Evolutionary conservation across 1,140 invertebrate genomes (phyloP).

Genomic region (Nasonia longicornis): DNA sequence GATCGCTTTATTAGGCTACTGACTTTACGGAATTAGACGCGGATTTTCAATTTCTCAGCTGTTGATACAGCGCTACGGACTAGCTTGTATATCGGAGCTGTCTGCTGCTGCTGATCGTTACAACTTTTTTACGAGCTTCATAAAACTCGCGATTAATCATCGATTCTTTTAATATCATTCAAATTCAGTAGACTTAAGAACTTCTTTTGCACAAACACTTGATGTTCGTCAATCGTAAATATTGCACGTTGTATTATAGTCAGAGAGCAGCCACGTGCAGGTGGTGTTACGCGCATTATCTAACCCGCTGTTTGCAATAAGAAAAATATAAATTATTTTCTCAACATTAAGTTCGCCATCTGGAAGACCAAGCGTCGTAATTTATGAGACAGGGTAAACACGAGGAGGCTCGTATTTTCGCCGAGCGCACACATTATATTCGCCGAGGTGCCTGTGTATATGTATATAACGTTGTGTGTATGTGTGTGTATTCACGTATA

Average conservation of each 20-base stretch:
- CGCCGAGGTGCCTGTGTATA: slow-evolving; percentile 42
- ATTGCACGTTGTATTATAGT: background rate
- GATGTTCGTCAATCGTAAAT: background rate
- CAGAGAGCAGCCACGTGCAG: background rate
- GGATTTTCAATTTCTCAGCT: slow-evolving; percentile 13
- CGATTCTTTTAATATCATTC: too few relatives aligned
- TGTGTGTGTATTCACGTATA: slow-evolving; percentile 17
- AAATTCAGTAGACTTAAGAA: too few relatives aligned
- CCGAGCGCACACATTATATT: slow-evolving; percentile 45
- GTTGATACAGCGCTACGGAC: background rate
- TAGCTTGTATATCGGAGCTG: too few relatives aligned
- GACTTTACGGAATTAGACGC: slow-evolving; percentile 50
- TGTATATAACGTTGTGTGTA: background rate
- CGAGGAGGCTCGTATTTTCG: slow-evolving; percentile 32
- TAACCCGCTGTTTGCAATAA: slow-evolving; percentile 5
- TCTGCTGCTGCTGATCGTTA: background rate
- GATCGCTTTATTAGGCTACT: slow-evolving; percentile 49
- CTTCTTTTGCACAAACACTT: background rate
- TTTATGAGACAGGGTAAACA: slow-evolving; percentile 42
- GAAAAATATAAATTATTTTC: slow-evolving; percentile 48
- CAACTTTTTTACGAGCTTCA: background rate
- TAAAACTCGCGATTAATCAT: too few relatives aligned
- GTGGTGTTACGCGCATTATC: background rate
- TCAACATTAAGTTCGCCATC: slow-evolving; percentile 46
- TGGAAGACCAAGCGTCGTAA: slow-evolving; percentile 34